Base-by-base conservation (phyloP, 2,888 invertebrate species). In the Euzophera pinguis region DNA sequence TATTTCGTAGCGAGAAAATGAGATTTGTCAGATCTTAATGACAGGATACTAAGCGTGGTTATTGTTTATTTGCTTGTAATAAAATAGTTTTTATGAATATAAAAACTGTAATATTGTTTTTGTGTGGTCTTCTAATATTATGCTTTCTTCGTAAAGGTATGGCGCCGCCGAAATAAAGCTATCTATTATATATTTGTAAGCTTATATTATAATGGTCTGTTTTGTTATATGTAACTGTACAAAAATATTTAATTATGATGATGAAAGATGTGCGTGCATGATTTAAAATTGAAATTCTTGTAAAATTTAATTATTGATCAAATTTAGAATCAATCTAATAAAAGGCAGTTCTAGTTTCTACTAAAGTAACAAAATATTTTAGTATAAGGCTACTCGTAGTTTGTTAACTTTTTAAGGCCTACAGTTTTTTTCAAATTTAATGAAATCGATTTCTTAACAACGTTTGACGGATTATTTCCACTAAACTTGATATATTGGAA, bases 1-100 rank as follows among this genome's bases (percentile, higher is more conserved):
- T 3, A 34, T 45, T 45, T 50, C 29, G 22, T 37, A 7, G 34
- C 43, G 29, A 51, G 34, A 41, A 51, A 49, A 47, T n/a, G 29
- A 42, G 22, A n/a, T 27, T 42, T 37, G 14, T 50, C n/a, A 17
- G 16, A 4, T 10, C 27, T 51, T 69, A 70, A 71, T 73, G 64
- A 65, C 69, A 65, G 71, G 73, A 67, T 69, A 65, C 62, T 61
- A 60, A 60, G 50, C 53, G 62, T 56, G 61, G 62, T 54, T 63
- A 59, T 64, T 65, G 60, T 65, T 69, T 66, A 63, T 65, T 63
- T 62, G 54, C 51, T 54, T 35, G 52, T 57, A 41, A 59, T 2
- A 50, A 50, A 50, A 50, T 39, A 6, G 8, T 39, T 50, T 50
- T 39, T 27, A 38, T 37, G 27, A 12, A 1, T 22, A 9, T 22